Evolutionary conservation across 2,797 vertebrate species (phyloP), one percentile per base, ranked within the genome.

Genomic region (Spheniscus humboldti): DNA sequence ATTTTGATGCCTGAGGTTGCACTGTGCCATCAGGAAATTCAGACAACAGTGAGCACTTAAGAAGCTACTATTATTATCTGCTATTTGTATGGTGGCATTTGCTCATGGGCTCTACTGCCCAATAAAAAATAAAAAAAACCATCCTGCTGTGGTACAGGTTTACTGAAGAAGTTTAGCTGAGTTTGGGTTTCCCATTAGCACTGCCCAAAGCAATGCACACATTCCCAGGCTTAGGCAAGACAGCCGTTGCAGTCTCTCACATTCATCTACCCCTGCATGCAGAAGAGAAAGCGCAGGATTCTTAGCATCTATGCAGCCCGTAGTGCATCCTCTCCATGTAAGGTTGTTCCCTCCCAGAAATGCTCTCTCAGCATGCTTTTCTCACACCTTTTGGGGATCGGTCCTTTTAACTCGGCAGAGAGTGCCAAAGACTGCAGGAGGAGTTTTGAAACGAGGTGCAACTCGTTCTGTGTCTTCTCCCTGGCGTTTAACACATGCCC

Each of bases 371-470:
- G 56, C 37, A 53, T 2, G 45, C 52, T 85, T 52, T 86, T 63
- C 90, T 86, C 83, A 76, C 0, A 0, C 47, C 83, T 84, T 80
- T 72, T 7, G 10, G 75, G 72, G 23, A 52, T 18, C 0, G 0
- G 39, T 76, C 80, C 68, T 89, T 92, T 77, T 18, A 85, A 82
- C 19, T 50, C 4, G 2, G n/a, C 57, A 66, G 60, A 71, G 33
- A 77, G n/a, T 87, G 60, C 71, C 73, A 79, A 76, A 95, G 71
- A 60, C 67, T 62, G 72, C 68, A 74, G 68, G 15, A 79, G 55
- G 43, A 91, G 84, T 86, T 94, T 24, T 64, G 86, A 94, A 95
- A 94, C 7, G 13, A 76, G 81, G 19, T 39, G 28, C 52, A 95
- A 74, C 35, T 68, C 2, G 33, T 71, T 90, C 39, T 31, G 33